Evolutionary conservation across 1,140 invertebrate species (phyloP).

Genomic region (Sesamia nonagrioides): DNA sequence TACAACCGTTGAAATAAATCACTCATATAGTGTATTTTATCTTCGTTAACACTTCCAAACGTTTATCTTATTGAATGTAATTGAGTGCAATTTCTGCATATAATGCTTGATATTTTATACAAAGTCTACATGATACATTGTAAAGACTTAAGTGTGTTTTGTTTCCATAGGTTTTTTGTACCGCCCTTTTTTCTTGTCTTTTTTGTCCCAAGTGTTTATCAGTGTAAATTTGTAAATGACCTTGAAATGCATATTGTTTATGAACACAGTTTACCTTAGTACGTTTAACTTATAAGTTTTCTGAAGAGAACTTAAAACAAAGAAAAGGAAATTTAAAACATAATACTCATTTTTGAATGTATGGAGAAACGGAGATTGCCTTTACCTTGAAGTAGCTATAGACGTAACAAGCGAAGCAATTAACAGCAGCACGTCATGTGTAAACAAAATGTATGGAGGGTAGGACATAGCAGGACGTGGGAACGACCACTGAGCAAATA

Average conservation of each 20-base stretch:
- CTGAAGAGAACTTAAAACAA: no score
- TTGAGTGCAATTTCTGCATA: slow-evolving; percentile 32
- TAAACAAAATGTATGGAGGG: background rate
- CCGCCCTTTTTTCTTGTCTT: no score
- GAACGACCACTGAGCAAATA: slow-evolving; percentile 13
- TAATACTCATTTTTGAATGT: no score
- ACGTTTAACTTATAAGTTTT: no score
- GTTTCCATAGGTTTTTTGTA: no score
- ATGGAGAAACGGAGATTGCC: no score
- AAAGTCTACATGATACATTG: background rate
- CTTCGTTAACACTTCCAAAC: slow-evolving; percentile 36
- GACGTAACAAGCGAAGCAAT: slow-evolving; percentile 21
- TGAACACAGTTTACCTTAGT: no score
- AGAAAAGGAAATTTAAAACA: background rate
- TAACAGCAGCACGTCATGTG: background rate
- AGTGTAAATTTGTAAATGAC: no score
- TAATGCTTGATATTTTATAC: slow-evolving; percentile 28
- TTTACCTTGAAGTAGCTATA: background rate
- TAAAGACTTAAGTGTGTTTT: no score
- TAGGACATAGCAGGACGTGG: background rate
- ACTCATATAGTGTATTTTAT: slow-evolving; percentile 36
- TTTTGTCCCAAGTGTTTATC: no score
- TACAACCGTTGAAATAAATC: slow-evolving; percentile 20
- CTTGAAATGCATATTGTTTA: no score
- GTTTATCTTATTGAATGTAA: slow-evolving; percentile 53